Conservation (phyloP, 2,797 vertebrate species). For the Serranus cabrilla region DNA sequence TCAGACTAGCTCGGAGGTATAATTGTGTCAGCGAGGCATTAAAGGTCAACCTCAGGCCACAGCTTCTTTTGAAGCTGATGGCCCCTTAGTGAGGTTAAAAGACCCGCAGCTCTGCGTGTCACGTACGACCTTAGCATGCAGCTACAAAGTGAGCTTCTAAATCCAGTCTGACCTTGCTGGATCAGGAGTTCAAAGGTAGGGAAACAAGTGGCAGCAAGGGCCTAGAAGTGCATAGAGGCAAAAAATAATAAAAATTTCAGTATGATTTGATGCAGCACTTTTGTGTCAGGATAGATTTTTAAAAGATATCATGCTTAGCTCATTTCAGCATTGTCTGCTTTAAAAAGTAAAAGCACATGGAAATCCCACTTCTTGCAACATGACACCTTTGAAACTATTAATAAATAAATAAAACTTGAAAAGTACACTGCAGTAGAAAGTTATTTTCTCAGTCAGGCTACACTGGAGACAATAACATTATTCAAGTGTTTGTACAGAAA, state of each 20-base stretch:
- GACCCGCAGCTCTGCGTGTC: constrained; percentile 27
- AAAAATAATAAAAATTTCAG: not conserved
- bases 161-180: constrained; percentile 22
- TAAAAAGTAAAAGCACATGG: too few species aligned
- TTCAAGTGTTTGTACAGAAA: constrained; percentile 10
- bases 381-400: not conserved
- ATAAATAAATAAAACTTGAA: not conserved
- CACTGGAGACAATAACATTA: not conserved
- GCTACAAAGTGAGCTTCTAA: constrained; percentile 45
- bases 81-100: constrained; percentile 53
- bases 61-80: constrained; percentile 62
- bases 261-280: constrained; percentile 10
- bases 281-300: not conserved
- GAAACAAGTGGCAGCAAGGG: constrained; percentile 13
- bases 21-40: constrained; percentile 25
- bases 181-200: constrained; percentile 32
- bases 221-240: not conserved
- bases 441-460: not conserved
- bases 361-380: too few species aligned
- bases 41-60: constrained; percentile 57
- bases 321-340: too few species aligned
- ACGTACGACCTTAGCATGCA: constrained; percentile 52
- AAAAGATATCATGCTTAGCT: too few species aligned
- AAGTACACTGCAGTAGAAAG: not conserved
- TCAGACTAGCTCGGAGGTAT: constrained; percentile 34